phyloP scores from a whole-genome alignment of 2,888 invertebrate genomes.

The Ganaspis brasiliensis region DNA sequence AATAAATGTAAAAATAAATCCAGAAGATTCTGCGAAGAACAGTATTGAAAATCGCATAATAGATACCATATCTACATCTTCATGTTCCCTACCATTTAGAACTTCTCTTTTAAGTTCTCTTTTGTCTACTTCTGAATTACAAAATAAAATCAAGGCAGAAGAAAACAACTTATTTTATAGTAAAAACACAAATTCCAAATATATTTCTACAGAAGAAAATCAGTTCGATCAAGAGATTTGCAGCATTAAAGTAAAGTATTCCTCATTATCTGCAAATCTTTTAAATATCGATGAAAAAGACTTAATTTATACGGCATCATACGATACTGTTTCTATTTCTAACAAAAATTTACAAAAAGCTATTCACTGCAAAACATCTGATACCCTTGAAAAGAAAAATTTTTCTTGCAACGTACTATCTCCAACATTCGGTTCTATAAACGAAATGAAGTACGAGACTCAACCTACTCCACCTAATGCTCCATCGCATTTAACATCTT shows the following conservation, averaged over 20 bases:
- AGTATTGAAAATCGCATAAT: conserved; percentile 32
- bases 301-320: conserved; percentile 69
- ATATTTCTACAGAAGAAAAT: conserved; percentile 55
- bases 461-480: conserved; percentile 74
- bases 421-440: conserved; percentile 67
- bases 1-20: conserved; percentile 70
- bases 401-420: conserved; percentile 63
- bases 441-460: conserved; percentile 79
- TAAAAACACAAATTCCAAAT: conserved; percentile 66
- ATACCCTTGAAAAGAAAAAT: conserved; percentile 57
- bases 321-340: conserved; percentile 70
- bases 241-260: conserved; percentile 69
- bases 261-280: conserved; percentile 66
- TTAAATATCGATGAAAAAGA: conserved; percentile 68
- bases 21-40: conserved; percentile 66
- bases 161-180: conserved; percentile 58
- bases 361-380: conserved; percentile 42
- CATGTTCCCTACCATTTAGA: conserved; percentile 59
- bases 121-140: conserved; percentile 68
- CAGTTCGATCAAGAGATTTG: conserved; percentile 52
- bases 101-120: conserved; percentile 70
- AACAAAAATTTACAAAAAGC: conserved; percentile 51
- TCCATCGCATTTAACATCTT: conserved; percentile 72
- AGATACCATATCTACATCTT: conserved; percentile 28
- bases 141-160: conserved; percentile 58